Evolutionary conservation across 2,888 invertebrate genomes (phyloP), one percentile per base, ranked within the genome.

Genomic region (Nomada fabriciana): DNA sequence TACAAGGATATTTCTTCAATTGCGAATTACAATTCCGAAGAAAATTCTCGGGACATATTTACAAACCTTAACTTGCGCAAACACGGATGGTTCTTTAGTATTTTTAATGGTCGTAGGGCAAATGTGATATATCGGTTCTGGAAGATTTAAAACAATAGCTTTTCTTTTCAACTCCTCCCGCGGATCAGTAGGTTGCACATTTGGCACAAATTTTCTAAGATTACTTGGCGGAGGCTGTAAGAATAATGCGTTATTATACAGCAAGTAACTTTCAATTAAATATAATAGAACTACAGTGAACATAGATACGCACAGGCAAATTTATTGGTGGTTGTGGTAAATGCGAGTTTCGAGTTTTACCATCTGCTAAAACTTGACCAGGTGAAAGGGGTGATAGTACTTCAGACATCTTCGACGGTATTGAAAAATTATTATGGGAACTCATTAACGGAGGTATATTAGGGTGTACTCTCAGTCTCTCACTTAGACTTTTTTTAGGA

Each of bases 61-160:
- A 72, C 82, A 63, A 77, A 89, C 88, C 65, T 85, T 88, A 10
- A 92, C 90, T 61, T 79, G 82, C 0, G 85, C 89, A 71, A 84
- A 88, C 57, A 90, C 70, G 42, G 53, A 20, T 10, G 11, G 36
- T 25, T 82, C 73, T 60, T 72, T 85, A 25, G 76, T 1, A 77
- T 64, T 85, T 50, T 84, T 85, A 43, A 59, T 80, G 36, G 82
- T 75, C 5, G 53, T 59, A 9, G 86, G 82, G 11, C 80, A 53
- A 42, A 87, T 87, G 29, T 84, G 86, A 47, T 90, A 90, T 0
- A 77, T 9, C 0, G 90, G 90, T 11, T 69, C 13, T 0, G 87
- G 69, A 20, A 90, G 76, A n/a, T 83, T 84, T 18, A 83, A 25
- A 9, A 18, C 10, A 1, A 11, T 64, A 10, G 85, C 50, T 52